Base-by-base conservation (phyloP, 2,797 vertebrate species). In the Malurus splendens region DNA sequence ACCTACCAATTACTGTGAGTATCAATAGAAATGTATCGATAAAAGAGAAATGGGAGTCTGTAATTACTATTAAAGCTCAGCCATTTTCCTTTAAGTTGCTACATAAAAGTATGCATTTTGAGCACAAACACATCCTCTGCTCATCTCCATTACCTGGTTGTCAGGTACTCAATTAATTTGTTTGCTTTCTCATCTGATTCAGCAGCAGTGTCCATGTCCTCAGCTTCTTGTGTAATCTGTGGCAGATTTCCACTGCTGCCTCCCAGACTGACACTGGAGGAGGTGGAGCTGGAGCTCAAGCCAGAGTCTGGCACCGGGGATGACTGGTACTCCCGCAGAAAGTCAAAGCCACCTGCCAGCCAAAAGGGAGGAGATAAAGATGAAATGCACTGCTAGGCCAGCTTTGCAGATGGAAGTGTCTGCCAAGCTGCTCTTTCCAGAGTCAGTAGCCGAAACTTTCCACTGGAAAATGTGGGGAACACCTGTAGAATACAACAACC, bases 141-240 rank as follows among this genome's bases (percentile, higher is more conserved):
- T 70, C 82, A 65, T 51, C 76, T 87, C 64, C 27, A 44, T 95
- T 98, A 99, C 99, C 99, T 99, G 93, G 99, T 99, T 32, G 99
- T 99, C 91, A 99, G 98, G 94, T 99, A 99, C 96, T 99, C 99
- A 14, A 99, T 99, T 89, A 99, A 98, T 94, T 99, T 99, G 96
- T 98, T 99, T n/a, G 98, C 99, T 95, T 99, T 99, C 93, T 99
- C 98, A 61, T 99, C 98, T 0, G 95, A 97, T 90, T 99, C 99
- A 20, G 97, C 90, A 5, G 97, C 94, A 48, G 98, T 94, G 36
- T 98, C 98, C 23, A 98, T 97, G 39, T 99, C 98, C 72, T 99
- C 99, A 52, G 98, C 98, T 73, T 98, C 99, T 2, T 99, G 98
- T 36, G 98, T 98, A 90, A 99, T 98, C 59, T 99, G 98, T 7